phyloP scores from a whole-genome alignment of 2,888 invertebrate genomes.

The Sialis lutaria region DNA sequence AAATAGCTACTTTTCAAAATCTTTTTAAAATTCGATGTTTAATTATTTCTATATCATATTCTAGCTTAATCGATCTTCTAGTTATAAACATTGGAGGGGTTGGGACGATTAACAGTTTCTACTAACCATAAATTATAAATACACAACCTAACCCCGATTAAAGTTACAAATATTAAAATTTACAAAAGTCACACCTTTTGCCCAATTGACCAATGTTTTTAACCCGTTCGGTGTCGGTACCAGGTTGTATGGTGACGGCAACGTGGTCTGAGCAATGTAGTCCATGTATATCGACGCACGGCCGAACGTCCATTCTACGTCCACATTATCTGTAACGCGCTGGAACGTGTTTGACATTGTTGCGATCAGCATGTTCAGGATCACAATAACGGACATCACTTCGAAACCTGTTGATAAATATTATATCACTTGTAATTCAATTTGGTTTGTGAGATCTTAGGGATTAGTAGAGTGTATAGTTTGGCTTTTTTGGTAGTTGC shows the following conservation, averaged over 20 bases:
- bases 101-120: too few species aligned
- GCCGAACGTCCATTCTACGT: conserved; percentile 61
- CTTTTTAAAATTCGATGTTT: too few species aligned
- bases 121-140: too few species aligned
- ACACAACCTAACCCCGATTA: too few species aligned
- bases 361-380: conserved; percentile 64
- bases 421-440: background rate
- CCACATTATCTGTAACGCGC: conserved; percentile 46
- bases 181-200: conserved; percentile 19
- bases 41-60: too few species aligned
- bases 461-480: too few species aligned
- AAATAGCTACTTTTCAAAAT: too few species aligned
- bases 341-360: conserved; percentile 64
- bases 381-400: conserved; percentile 51
- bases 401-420: conserved; percentile 31
- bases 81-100: too few species aligned
- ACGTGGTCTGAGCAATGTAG: conserved; percentile 49
- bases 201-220: conserved; percentile 28
- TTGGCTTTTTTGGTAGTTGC: too few species aligned
- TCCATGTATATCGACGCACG: conserved; percentile 56
- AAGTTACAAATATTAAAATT: too few species aligned
- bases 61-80: too few species aligned
- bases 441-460: too few species aligned
- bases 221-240: conserved; percentile 39
- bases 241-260: conserved; percentile 56